These are phyloP conservation scores for Drepana arcuata DNA, from an alignment of 1,140 invertebrate species.

Conservation along the genomic window DNA sequence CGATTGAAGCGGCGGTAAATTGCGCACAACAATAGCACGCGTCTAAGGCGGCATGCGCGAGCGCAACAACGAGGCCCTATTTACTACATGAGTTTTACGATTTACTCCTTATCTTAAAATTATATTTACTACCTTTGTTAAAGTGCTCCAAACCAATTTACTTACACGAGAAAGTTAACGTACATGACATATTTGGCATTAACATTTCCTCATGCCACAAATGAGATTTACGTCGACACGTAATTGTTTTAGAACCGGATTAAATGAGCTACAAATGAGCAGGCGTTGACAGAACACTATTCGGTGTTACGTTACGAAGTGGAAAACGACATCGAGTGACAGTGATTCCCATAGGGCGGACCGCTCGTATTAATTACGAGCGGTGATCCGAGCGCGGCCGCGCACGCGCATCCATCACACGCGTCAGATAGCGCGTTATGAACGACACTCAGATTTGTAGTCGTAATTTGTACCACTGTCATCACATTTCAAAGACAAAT, in stretches of 20 bases:
- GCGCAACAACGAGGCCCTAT: slow-evolving; percentile 31
- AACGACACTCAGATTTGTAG: slow-evolving; percentile 65
- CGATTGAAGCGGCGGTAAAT: slow-evolving; percentile 69
- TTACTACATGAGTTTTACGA: slow-evolving; percentile 60
- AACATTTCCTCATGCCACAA: slow-evolving; percentile 4
- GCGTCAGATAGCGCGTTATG: slow-evolving; percentile 60
- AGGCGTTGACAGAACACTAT: slow-evolving; percentile 36
- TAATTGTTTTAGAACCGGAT: slow-evolving; percentile 18
- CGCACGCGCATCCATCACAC: slow-evolving; percentile 55
- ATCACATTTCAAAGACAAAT: slow-evolving; percentile 72
- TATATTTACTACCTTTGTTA: slow-evolving; percentile 42
- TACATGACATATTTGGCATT: slow-evolving; percentile 4
- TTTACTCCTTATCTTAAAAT: slow-evolving; percentile 61
- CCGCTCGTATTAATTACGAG: slow-evolving; percentile 59
- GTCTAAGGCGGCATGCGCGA: slow-evolving; percentile 19
- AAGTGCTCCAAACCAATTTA: slow-evolving; percentile 8
- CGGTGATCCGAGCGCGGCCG: slow-evolving; percentile 42
- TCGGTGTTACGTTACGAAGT: slow-evolving; percentile 37
- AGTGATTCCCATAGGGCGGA: slow-evolving; percentile 47
- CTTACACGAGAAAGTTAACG: background rate
- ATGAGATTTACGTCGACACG: background rate
- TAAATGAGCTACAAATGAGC: slow-evolving; percentile 25
- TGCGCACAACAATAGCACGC: slow-evolving; percentile 60
- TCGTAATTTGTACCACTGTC: slow-evolving; percentile 70
- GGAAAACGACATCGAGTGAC: slow-evolving; percentile 50